A percentile compares a stretch with the other conserved stretches of the same genome.
These are phyloP conservation scores for Babyrousa celebensis DNA, from an alignment of 2,797 vertebrate species.

Conservation along the genomic window DNA sequence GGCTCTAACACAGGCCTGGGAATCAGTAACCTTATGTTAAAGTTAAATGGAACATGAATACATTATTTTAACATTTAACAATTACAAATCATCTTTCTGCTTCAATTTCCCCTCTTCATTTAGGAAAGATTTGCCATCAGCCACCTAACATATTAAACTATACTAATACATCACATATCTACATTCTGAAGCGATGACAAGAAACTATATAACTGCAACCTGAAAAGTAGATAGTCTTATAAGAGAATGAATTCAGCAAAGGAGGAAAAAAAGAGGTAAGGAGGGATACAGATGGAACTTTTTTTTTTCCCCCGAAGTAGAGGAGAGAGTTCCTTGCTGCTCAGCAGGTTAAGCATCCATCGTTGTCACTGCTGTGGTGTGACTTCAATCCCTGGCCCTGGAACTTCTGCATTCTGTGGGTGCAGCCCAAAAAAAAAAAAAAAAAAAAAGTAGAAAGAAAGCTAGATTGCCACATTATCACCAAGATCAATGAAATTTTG, in stretches of 20 bases:
- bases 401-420: no score
- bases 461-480: neutral
- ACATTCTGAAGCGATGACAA: conserved; percentile 61
- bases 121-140: neutral
- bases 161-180: neutral
- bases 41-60: conserved; percentile 42
- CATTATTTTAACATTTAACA: conserved; percentile 60
- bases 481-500: neutral
- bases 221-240: conserved; percentile 46
- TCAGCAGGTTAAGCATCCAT: no score
- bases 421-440: no score
- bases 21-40: conserved; percentile 27
- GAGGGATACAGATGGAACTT: neutral
- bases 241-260: conserved; percentile 58
- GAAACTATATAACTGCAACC: neutral
- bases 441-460: conserved; percentile 36
- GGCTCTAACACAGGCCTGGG: conserved; percentile 4
- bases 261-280: neutral
- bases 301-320: neutral
- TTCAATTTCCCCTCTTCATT: conserved; percentile 13
- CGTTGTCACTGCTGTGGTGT: no score
- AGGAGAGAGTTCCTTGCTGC: no score
- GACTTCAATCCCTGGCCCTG: no score
- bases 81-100: conserved; percentile 28
- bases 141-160: conserved; percentile 6